Percentiles rank a stretch among this genome's conserved stretches.
phyloP scores from a whole-genome alignment of 2,797 vertebrate species.

The Tiaroga cobitis region DNA sequence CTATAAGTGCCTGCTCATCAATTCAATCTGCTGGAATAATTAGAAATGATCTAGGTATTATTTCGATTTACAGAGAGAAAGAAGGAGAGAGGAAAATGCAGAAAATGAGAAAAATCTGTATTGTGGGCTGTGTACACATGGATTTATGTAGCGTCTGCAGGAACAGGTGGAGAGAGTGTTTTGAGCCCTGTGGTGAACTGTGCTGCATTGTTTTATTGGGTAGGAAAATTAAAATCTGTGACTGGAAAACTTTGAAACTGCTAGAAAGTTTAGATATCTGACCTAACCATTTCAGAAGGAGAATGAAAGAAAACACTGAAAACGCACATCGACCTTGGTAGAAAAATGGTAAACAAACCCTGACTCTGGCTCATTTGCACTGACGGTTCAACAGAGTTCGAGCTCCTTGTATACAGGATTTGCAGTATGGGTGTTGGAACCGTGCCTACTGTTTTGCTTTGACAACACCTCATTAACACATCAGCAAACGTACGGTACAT shows the following conservation, averaged over 20 bases:
- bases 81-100: background rate
- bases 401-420: slow-evolving; percentile 8
- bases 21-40: slow-evolving; percentile 34
- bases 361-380: background rate
- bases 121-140: slow-evolving; percentile 3
- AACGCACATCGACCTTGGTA: slow-evolving; percentile 8
- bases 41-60: slow-evolving; percentile 43
- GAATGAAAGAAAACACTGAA: background rate
- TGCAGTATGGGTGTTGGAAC: slow-evolving; percentile 16
- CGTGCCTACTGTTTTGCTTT: slow-evolving; percentile 36
- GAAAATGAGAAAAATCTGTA: slow-evolving; percentile 9
- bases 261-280: slow-evolving; percentile 16
- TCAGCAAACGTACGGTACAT: background rate
- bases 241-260: slow-evolving; percentile 17
- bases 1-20: slow-evolving; percentile 41
- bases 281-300: background rate
- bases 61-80: background rate
- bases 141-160: slow-evolving; percentile 19
- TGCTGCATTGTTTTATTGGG: slow-evolving; percentile 25
- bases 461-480: slow-evolving; percentile 50
- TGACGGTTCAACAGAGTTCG: background rate
- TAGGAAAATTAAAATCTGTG: slow-evolving; percentile 21
- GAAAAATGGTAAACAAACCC: slow-evolving; percentile 11
- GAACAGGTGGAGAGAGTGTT: slow-evolving; percentile 25
- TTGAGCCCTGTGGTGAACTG: slow-evolving; percentile 27